These are phyloP conservation scores for Coptodon bakossiorum DNA, from an alignment of 2,113 vertebrate species.

Conservation along the genomic window DNA sequence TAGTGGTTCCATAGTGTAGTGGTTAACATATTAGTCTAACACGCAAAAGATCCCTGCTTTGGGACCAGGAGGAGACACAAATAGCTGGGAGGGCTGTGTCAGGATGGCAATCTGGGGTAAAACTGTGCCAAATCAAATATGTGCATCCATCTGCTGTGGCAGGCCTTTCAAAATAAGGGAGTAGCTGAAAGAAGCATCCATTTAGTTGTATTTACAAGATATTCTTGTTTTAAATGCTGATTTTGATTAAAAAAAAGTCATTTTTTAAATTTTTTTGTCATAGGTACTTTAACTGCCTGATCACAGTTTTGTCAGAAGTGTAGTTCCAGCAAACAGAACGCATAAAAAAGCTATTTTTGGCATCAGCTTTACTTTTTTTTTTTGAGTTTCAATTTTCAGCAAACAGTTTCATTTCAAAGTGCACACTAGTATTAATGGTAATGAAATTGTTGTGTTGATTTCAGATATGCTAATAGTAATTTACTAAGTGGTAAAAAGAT, in stretches of 20 bases:
- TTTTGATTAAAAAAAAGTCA: fast-evolving
- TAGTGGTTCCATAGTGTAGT: neutral
- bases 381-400: neutral
- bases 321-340: neutral
- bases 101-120: neutral
- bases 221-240: neutral
- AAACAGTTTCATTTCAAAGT: neutral
- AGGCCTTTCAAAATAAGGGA: neutral
- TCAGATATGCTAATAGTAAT: neutral
- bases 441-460: neutral
- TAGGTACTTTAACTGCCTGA: neutral
- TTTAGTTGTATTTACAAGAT: neutral
- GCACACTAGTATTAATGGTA: neutral
- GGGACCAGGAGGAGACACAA: neutral
- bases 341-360: neutral
- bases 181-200: neutral
- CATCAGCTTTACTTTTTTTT: neutral
- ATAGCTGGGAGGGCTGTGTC: neutral
- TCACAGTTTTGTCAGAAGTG: neutral
- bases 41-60: neutral
- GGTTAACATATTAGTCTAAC: neutral
- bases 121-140: neutral
- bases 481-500: neutral
- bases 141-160: neutral
- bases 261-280: neutral